Evolutionary conservation across 2,113 vertebrate species (phyloP).

Genomic region (Malaclemys terrapin): DNA sequence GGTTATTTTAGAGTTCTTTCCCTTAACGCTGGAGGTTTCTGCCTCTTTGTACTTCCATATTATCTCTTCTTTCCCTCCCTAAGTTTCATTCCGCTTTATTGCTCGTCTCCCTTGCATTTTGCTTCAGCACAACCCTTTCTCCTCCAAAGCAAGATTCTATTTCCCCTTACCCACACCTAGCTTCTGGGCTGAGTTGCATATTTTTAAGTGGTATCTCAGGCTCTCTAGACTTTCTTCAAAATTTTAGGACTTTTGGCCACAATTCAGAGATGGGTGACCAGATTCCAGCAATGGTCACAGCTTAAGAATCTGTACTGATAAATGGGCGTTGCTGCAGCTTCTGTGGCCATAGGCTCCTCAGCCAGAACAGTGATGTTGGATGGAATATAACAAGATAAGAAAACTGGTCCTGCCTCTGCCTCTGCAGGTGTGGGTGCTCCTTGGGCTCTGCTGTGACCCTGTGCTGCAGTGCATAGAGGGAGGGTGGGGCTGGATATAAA

Average conservation of each 20-base stretch:
- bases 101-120: neutral
- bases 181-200: neutral
- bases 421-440: neutral
- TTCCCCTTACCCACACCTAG: neutral
- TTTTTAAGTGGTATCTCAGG: rapidly evolving
- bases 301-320: rapidly evolving
- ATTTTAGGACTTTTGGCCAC: neutral
- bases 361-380: neutral
- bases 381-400: neutral
- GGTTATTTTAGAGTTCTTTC: neutral
- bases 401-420: neutral
- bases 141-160: neutral
- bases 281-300: neutral
- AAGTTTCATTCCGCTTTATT: neutral
- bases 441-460: neutral
- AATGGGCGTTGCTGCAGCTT: neutral
- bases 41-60: neutral
- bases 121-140: neutral
- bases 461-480: neutral
- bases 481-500: neutral
- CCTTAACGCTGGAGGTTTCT: neutral
- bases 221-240: neutral
- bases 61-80: neutral
- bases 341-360: neutral
- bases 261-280: neutral